phyloP scores from a whole-genome alignment of 2,888 invertebrate genomes.

The Ganaspis brasiliensis region DNA sequence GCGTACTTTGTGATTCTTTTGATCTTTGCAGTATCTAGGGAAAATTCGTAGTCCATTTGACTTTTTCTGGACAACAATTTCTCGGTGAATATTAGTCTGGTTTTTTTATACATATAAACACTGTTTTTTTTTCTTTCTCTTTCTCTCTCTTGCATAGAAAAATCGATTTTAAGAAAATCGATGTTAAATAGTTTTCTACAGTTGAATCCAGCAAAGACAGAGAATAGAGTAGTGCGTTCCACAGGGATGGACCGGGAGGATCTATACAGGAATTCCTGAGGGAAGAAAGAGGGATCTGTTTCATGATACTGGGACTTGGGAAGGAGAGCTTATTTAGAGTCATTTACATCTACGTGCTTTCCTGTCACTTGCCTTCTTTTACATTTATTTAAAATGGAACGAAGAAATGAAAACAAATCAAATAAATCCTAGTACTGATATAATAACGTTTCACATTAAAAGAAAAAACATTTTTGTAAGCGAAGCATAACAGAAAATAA shows the following conservation, averaged over 20 bases:
- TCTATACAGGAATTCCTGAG: constrained; percentile 38
- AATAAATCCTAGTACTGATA: background rate
- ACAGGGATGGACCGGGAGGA: constrained; percentile 20
- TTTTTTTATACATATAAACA: constrained; percentile 42
- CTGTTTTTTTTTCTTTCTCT: constrained; percentile 8
- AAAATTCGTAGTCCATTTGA: constrained; percentile 33
- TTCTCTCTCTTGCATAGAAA: background rate
- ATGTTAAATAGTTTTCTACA: constrained; percentile 31
- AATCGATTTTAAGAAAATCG: constrained; percentile 30
- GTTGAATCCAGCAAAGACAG: constrained; percentile 15
- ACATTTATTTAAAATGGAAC: background rate
- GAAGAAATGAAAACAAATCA: background rate
- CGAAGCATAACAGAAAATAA: too few relatives aligned
- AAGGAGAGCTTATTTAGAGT: constrained; percentile 55
- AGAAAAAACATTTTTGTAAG: too few relatives aligned
- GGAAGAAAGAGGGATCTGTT: constrained; percentile 33
- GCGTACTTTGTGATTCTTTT: constrained; percentile 27
- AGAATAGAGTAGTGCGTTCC: constrained; percentile 17
- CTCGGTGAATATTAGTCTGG: constrained; percentile 22
- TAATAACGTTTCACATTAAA: background rate
- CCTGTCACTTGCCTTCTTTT: constrained; percentile 12
- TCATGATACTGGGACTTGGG: constrained; percentile 1
- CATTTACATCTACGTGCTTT: constrained; percentile 66
- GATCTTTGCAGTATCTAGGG: constrained; percentile 12
- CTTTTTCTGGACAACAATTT: constrained; percentile 25